Evolutionary conservation across 2,888 invertebrate species (phyloP).

Genomic region (Luperina nickerlii): DNA sequence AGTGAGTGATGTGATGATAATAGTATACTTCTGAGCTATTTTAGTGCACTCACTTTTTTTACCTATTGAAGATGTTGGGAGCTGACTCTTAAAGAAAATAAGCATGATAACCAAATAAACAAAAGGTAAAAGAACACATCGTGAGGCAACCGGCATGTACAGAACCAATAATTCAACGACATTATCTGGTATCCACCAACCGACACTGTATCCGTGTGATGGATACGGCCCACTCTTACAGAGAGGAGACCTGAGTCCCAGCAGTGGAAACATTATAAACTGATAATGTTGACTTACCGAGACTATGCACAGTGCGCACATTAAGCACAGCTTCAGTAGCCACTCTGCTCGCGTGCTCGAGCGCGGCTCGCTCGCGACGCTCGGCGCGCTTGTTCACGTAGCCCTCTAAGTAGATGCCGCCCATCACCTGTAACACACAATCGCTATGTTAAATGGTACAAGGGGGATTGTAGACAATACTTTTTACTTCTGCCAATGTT

Average conservation of each 20-base stretch:
- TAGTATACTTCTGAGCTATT: not conserved
- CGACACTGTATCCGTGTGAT: not conserved
- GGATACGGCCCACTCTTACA: not conserved
- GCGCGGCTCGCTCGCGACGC: constrained; percentile 87
- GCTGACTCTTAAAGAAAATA: not conserved
- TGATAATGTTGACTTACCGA: constrained; percentile 82
- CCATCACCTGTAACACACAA: constrained; percentile 81
- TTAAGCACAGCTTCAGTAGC: constrained; percentile 92
- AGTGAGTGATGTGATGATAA: not conserved
- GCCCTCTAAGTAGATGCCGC: constrained; percentile 91
- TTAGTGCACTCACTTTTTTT: not conserved
- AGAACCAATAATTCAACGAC: not conserved
- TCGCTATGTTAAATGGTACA: not conserved
- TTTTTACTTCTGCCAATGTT: too few species aligned
- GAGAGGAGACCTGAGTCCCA: not conserved
- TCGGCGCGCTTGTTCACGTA: constrained; percentile 89
- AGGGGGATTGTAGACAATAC: not conserved
- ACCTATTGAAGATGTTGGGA: not conserved
- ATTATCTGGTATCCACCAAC: not conserved
- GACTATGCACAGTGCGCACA: constrained; percentile 91
- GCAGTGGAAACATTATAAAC: not conserved
- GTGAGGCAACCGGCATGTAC: not conserved
- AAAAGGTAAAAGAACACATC: not conserved
- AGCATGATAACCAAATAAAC: not conserved
- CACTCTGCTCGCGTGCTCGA: constrained; percentile 90